phyloP scores from a whole-genome alignment of 2,888 invertebrate genomes.

The Clepsis dumicolana region DNA sequence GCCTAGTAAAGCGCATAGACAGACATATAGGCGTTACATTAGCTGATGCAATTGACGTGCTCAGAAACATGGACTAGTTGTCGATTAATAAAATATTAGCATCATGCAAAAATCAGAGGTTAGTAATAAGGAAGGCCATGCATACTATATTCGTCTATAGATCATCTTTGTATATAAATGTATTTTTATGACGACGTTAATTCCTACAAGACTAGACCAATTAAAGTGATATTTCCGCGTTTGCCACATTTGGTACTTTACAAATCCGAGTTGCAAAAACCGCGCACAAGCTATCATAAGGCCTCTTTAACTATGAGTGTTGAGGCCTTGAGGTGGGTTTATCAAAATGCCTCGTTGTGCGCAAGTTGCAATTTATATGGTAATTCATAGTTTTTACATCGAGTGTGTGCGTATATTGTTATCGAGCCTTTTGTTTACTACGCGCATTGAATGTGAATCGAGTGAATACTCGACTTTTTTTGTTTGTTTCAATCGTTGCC shows the following conservation, averaged over 20 bases:
- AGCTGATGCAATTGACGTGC: background rate
- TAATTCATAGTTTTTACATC: slow-evolving; percentile 47
- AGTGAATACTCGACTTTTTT: slow-evolving; percentile 56
- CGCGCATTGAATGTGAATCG: slow-evolving; percentile 62
- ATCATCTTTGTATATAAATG: background rate
- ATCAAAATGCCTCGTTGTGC: slow-evolving; percentile 52
- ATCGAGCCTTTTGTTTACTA: slow-evolving; percentile 43
- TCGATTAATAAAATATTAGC: background rate
- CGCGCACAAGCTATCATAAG: slow-evolving; percentile 11
- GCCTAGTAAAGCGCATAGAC: background rate
- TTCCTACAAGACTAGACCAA: slow-evolving; percentile 29
- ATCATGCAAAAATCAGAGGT: background rate
- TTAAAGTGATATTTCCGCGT: slow-evolving; percentile 32
- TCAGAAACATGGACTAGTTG: background rate
- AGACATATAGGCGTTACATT: background rate
- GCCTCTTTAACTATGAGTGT: slow-evolving; percentile 27
- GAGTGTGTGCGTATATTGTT: slow-evolving; percentile 18
- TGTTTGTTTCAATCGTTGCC: slow-evolving; percentile 65
- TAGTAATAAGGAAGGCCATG: slow-evolving; percentile 20
- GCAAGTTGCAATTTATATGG: slow-evolving; percentile 57
- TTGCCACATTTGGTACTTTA: slow-evolving; percentile 1
- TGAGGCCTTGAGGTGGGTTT: slow-evolving; percentile 51
- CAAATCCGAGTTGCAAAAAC: slow-evolving; percentile 13
- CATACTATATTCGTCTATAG: slow-evolving; percentile 7
- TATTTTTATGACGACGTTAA: slow-evolving; percentile 24